Conservation (phyloP, 2,113 vertebrate genomes). For the Heterocephalus glaber region DNA sequence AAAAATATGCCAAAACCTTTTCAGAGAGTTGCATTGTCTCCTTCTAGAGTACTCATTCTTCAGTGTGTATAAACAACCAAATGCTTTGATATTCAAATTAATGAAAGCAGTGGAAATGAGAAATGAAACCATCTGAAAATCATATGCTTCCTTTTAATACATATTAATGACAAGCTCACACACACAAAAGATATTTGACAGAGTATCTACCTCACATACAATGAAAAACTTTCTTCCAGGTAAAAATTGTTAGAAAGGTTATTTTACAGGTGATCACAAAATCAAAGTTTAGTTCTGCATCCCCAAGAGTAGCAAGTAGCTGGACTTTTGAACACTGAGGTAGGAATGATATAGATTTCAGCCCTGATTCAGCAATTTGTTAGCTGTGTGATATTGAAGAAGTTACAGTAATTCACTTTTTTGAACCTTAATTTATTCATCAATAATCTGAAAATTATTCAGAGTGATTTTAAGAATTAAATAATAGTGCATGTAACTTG, state of each 20-base stretch:
- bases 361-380: background rate
- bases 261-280: constrained; percentile 46
- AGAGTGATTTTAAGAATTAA: constrained; percentile 52
- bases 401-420: background rate
- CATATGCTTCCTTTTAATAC: constrained; percentile 52
- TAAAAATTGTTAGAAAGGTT: constrained; percentile 8
- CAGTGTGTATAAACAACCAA: constrained; percentile 64
- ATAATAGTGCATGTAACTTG: background rate
- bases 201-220: background rate
- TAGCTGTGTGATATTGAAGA: background rate
- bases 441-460: constrained; percentile 41
- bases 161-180: constrained; percentile 65
- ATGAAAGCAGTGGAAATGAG: constrained; percentile 67
- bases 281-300: background rate
- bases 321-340: background rate
- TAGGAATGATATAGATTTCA: background rate
- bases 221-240: background rate
- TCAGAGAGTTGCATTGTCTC: constrained; percentile 68
- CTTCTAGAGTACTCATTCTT: constrained; percentile 69
- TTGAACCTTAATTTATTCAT: constrained; percentile 37
- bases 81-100: constrained; percentile 81
- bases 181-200: background rate
- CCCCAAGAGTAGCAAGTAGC: background rate
- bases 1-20: constrained; percentile 72
- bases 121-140: constrained; percentile 76